Base-by-base conservation (phyloP, 2,113 vertebrate species). In the Cololabis saira region DNA sequence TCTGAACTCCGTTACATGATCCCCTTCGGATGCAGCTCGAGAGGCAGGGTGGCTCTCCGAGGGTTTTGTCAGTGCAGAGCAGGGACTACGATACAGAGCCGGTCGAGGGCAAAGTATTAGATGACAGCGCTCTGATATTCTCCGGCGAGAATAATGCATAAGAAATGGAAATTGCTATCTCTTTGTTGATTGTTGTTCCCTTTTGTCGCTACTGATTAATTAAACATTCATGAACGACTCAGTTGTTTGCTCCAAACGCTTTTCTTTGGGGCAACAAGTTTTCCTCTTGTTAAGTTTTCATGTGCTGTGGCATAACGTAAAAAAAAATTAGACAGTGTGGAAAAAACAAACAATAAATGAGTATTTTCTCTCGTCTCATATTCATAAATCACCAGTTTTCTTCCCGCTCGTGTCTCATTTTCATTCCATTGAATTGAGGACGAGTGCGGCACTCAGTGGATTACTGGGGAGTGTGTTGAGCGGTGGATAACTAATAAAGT, bases 171-270 rank as follows among this genome's bases (percentile, higher is more conserved):
- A 87, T 86, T 76, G 58, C 71, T 73, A 48, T 79, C 78, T 83
- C 87, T 93, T 91, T 92, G 88, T 85, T 89, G 86, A 91, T 89
- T 87, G 87, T 87, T 92, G 86, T 91, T 92, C 89, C 85, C 88
- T 92, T 92, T 92, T 91, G 89, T 92, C 89, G 72, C 87, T 74
- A 65, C 89, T 90, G 91, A 93, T 94, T 92, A 93, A 93, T 93
- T 94, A 93, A 93, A 92, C 91, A 93, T 93, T 89, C 84, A 76
- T 51, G 66, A 78, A 78, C 41, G 79, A n/a, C 89, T 88, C 83
- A 77, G 81, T 80, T 91, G 80, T 90, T 90, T 75, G 79, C 73
- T 80, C 89, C 87, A 91, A 92, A 92, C 84, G 60, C 57, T 80
- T 89, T 76, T 67, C 63, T 78, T 67, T 76, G 67, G 67, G 64